These are phyloP conservation scores for Myzus persicae DNA, from an alignment of 1,140 invertebrate species.

Conservation along the genomic window DNA sequence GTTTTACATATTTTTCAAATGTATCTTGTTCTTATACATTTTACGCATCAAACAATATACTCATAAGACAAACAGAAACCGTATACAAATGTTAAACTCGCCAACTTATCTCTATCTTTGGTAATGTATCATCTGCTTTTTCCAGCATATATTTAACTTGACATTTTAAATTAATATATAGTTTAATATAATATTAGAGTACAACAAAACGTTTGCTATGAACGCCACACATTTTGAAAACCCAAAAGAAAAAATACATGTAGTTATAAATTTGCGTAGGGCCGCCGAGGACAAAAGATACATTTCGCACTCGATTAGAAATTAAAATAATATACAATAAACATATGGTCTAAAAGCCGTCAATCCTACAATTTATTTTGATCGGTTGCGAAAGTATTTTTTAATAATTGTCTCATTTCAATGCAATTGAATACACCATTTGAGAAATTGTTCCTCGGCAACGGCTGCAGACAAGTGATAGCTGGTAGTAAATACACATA, in stretches of 20 bases:
- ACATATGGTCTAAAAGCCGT: neutral
- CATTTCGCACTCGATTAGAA: neutral
- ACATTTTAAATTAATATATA: neutral
- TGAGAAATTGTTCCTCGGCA: neutral
- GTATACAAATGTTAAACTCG: neutral
- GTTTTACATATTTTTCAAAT: neutral
- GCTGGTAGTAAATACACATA: neutral
- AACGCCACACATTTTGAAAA: neutral
- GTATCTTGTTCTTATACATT: neutral
- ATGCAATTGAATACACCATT: neutral
- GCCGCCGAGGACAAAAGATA: neutral
- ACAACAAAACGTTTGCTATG: too few species aligned
- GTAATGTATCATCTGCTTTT: neutral
- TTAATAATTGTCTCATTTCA: neutral
- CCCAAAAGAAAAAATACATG: neutral
- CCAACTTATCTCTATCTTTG: neutral
- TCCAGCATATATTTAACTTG: neutral
- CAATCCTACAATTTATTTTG: neutral
- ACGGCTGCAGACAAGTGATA: neutral
- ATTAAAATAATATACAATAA: neutral
- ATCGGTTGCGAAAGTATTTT: neutral
- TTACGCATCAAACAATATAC: neutral
- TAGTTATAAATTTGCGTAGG: neutral
- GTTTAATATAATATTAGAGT: neutral
- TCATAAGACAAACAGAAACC: neutral